Conservation (phyloP, 2,888 invertebrate species). For the Dryococelus australis region DNA sequence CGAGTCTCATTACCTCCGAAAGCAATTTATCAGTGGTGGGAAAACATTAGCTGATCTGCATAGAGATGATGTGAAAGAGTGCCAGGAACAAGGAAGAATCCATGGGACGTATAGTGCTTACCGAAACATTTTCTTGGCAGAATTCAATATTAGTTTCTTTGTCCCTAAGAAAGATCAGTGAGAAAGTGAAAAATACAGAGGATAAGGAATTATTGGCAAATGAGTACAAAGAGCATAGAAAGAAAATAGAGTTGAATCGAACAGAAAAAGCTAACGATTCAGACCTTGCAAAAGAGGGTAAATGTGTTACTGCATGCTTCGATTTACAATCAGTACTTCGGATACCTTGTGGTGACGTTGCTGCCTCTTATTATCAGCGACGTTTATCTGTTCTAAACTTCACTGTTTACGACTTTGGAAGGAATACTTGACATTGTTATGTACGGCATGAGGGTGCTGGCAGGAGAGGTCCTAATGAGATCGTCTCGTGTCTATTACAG, state of each 20-base stretch:
- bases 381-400: not conserved
- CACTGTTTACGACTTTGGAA: not conserved
- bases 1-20: not conserved
- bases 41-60: slow-evolving; percentile 1
- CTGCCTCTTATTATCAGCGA: not conserved
- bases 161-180: not conserved
- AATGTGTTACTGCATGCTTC: not conserved
- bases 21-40: slow-evolving; percentile 16
- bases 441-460: slow-evolving; percentile 9
- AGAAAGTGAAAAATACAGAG: not conserved
- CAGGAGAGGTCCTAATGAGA: not conserved
- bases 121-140: not conserved
- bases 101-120: not conserved
- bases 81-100: not conserved
- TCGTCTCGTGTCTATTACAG: not conserved
- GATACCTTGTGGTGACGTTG: not conserved
- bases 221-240: not conserved
- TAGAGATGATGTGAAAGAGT: not conserved
- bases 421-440: not conserved
- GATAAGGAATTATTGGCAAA: not conserved
- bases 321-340: not conserved
- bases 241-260: not conserved
- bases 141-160: not conserved
- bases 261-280: not conserved
- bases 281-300: not conserved